phyloP scores from a whole-genome alignment of 2,113 vertebrate genomes.

The Chloropsis cyanopogon region DNA sequence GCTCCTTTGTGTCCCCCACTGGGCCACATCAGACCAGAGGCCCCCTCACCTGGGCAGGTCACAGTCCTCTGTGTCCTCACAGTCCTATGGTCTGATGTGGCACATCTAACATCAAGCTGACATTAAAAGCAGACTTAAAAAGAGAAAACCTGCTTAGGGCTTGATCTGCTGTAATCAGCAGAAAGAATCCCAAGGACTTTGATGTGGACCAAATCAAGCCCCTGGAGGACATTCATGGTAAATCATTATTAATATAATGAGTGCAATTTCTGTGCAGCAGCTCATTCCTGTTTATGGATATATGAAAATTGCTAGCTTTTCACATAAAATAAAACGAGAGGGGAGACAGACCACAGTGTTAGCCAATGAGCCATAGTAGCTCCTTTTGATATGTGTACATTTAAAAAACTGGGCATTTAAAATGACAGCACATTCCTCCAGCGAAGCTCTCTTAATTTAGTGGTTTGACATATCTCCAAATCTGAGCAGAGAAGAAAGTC shows the following conservation, averaged over 20 bases:
- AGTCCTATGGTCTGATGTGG: neutral
- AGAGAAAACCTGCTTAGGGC: conserved; percentile 39
- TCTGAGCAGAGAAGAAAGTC: conserved; percentile 15
- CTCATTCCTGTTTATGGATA: conserved; percentile 49
- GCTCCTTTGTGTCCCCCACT: rapidly evolving
- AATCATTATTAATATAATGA: conserved; percentile 70
- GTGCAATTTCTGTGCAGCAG: conserved; percentile 52
- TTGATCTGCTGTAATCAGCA: conserved; percentile 58
- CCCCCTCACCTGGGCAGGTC: neutral
- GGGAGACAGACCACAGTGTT: conserved; percentile 26
- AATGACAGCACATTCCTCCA: neutral
- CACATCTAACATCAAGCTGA: neutral
- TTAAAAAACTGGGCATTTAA: conserved; percentile 34
- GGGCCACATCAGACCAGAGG: rapidly evolving
- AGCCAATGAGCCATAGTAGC: conserved; percentile 41
- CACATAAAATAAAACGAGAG: conserved; percentile 26
- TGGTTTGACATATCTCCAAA: conserved; percentile 39
- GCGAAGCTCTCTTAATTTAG: conserved; percentile 21
- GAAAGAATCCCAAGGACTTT: conserved; percentile 66
- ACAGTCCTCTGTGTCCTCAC: neutral
- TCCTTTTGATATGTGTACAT: neutral
- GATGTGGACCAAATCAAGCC: conserved; percentile 67
- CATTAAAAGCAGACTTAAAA: conserved; percentile 3
- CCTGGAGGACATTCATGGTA: conserved; percentile 50
- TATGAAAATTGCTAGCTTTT: conserved; percentile 47